Evolutionary conservation across 2,113 vertebrate species (phyloP).

Genomic region (Onychostruthus taczanowskii): DNA sequence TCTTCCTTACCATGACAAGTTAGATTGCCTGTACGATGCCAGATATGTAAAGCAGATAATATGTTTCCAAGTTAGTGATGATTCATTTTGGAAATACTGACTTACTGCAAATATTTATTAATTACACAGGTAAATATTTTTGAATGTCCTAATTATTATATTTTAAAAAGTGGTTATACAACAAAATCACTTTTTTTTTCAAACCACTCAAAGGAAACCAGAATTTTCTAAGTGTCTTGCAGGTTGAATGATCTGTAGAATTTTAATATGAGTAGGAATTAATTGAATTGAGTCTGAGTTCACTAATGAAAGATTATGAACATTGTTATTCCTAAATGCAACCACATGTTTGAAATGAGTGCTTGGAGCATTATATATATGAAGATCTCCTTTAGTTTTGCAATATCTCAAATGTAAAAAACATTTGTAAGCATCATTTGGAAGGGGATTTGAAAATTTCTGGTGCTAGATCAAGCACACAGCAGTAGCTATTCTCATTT

Average conservation of each 20-base stretch:
- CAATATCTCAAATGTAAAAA: constrained; percentile 10
- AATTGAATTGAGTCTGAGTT: background rate
- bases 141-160: background rate
- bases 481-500: background rate
- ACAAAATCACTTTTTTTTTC: background rate
- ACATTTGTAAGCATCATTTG: background rate
- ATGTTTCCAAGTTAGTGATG: background rate
- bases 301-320: constrained; percentile 25
- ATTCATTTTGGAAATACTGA: background rate
- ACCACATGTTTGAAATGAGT: background rate
- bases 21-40: background rate
- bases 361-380: background rate
- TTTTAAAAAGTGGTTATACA: background rate
- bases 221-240: background rate
- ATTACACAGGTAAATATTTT: background rate
- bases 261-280: constrained; percentile 34
- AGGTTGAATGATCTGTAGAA: background rate
- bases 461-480: background rate
- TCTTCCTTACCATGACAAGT: background rate
- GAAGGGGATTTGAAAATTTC: background rate
- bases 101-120: background rate
- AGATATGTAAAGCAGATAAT: background rate
- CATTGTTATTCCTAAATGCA: constrained; percentile 12
- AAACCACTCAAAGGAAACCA: background rate
- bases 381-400: background rate